phyloP scores from a whole-genome alignment of 2,888 invertebrate genomes.

The Eupeodes luniger region DNA sequence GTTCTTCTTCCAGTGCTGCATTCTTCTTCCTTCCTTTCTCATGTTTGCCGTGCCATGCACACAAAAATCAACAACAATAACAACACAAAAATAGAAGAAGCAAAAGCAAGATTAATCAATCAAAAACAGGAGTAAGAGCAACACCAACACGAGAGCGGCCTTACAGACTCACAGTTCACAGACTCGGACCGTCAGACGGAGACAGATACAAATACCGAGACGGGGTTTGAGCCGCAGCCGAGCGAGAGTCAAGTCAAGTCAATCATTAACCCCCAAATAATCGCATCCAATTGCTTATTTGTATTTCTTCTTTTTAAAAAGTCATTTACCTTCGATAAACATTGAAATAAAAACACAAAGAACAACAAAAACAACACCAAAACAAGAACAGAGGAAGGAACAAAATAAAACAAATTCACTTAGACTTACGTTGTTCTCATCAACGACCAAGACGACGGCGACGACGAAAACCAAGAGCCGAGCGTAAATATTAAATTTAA shows the following conservation, averaged over 20 bases:
- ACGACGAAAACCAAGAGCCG: conserved; percentile 13
- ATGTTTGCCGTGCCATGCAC: neutral
- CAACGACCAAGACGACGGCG: neutral
- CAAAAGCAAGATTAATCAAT: conserved; percentile 44
- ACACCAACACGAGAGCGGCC: conserved; percentile 10
- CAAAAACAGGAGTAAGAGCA: conserved; percentile 17
- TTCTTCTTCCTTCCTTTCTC: conserved; percentile 4
- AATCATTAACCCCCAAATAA: conserved; percentile 60
- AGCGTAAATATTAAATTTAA: conserved; percentile 67
- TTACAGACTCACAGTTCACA: neutral
- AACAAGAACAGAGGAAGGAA: conserved; percentile 25
- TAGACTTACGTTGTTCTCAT: conserved; percentile 56
- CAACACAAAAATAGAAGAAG: neutral
- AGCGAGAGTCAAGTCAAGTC: neutral
- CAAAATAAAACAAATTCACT: conserved; percentile 46
- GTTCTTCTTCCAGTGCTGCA: conserved; percentile 20
- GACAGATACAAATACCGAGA: neutral
- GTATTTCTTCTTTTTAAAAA: conserved; percentile 40
- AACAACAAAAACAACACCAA: conserved; percentile 17
- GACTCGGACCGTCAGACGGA: too few species aligned
- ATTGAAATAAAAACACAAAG: conserved; percentile 19
- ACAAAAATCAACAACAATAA: neutral
- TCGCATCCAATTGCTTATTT: conserved; percentile 15
- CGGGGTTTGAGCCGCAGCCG: neutral
- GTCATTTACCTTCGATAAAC: conserved; percentile 69